Conservation (phyloP, 2,113 vertebrate genomes). For the Prolemur simus region DNA sequence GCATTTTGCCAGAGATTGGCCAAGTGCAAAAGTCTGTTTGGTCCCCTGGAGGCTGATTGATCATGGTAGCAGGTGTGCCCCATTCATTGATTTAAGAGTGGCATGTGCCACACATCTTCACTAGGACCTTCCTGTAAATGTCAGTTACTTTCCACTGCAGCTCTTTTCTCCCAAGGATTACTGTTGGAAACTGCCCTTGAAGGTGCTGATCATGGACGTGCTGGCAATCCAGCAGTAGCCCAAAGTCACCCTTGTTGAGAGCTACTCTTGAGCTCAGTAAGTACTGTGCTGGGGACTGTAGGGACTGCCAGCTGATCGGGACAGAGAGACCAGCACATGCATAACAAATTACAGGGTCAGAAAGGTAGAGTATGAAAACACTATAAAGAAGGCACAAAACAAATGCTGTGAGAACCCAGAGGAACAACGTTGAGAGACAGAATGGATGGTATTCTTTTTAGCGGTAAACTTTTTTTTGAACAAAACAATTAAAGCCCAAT, state of each 20-base stretch:
- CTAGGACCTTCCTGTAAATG: neutral
- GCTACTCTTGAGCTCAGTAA: neutral
- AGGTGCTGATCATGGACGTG: neutral
- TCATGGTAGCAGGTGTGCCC: neutral
- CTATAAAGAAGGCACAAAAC: neutral
- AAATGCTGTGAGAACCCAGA: neutral
- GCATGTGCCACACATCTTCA: neutral
- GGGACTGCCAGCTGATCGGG: neutral
- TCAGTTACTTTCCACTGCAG: neutral
- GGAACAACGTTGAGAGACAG: neutral
- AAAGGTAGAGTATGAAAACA: neutral
- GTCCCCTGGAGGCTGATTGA: neutral
- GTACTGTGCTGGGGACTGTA: neutral
- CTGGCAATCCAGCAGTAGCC: neutral
- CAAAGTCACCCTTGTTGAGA: neutral
- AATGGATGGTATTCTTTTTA: constrained; percentile 3
- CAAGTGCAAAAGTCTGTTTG: neutral
- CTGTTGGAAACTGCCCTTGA: neutral
- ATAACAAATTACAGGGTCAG: neutral
- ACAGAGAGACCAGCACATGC: neutral
- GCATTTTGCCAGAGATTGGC: constrained; percentile 15
- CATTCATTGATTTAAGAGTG: constrained; percentile 36
- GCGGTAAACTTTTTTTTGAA: neutral
- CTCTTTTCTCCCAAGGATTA: neutral
- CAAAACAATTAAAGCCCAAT: neutral